Conservation (phyloP, 2,888 invertebrate genomes). For the Ophion ellenae region DNA sequence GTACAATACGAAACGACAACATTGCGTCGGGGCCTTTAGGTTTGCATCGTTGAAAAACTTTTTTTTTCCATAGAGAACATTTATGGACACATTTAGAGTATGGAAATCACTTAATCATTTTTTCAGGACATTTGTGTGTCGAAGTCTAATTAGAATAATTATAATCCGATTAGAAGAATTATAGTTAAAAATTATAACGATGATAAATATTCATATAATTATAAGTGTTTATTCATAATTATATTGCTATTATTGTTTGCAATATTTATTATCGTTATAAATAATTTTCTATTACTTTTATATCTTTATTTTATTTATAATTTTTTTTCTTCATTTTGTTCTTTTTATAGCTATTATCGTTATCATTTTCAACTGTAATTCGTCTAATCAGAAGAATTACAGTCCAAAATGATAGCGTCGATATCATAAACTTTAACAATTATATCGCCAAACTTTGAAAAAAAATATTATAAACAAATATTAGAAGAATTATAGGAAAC, state of each 20-base stretch:
- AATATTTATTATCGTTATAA: too few relatives aligned
- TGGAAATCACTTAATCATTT: background rate
- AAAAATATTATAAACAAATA: background rate
- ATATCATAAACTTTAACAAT: background rate
- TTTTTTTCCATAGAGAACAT: slow-evolving; percentile 38
- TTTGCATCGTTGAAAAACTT: background rate
- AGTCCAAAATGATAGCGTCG: background rate
- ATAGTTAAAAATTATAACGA: background rate
- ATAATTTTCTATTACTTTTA: too few relatives aligned
- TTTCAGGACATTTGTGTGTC: background rate
- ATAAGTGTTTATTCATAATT: too few relatives aligned
- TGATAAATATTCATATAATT: background rate
- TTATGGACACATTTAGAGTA: slow-evolving; percentile 5
- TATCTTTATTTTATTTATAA: too few relatives aligned
- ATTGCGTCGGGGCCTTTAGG: background rate
- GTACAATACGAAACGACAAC: background rate
- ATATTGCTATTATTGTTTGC: too few relatives aligned
- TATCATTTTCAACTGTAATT: too few relatives aligned
- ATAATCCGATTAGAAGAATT: too few relatives aligned
- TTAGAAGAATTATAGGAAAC: too few relatives aligned
- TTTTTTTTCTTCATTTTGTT: too few relatives aligned
- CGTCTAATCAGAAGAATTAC: too few relatives aligned
- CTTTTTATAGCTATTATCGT: too few relatives aligned
- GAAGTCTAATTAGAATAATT: too few relatives aligned
- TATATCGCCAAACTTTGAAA: background rate